Evolutionary conservation across 2,113 vertebrate species (phyloP).

Genomic region (Oxyruncus cristatus): DNA sequence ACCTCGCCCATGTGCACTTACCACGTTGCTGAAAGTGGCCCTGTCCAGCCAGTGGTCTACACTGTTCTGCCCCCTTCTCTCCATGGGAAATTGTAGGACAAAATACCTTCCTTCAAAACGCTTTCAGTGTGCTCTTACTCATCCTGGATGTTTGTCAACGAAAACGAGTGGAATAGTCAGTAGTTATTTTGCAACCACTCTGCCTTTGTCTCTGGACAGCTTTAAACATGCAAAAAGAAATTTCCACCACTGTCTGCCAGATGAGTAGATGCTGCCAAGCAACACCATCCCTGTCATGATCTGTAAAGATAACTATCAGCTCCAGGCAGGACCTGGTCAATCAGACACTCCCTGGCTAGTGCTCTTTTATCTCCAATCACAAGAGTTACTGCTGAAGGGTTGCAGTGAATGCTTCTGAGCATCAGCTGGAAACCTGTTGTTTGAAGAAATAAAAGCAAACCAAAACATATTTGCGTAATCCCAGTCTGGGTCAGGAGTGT

Average conservation of each 20-base stretch:
- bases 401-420: not conserved
- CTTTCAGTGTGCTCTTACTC: not conserved
- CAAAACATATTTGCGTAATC: not conserved
- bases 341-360: not conserved
- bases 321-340: not conserved
- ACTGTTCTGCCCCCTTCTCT: not conserved
- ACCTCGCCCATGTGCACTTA: rapidly evolving
- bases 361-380: not conserved
- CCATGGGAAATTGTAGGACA: not conserved
- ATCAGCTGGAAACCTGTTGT: not conserved
- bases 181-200: not conserved
- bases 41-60: not conserved
- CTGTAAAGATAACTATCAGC: not conserved
- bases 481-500: not conserved
- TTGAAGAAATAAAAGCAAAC: not conserved
- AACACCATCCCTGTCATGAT: not conserved
- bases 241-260: not conserved
- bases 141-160: not conserved
- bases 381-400: not conserved
- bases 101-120: not conserved
- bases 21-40: not conserved
- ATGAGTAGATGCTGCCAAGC: not conserved
- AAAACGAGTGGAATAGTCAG: not conserved
- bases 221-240: not conserved
- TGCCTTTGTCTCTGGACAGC: not conserved